phyloP scores from a whole-genome alignment of 2,797 vertebrate species.

The Emydoidea blandingii region DNA sequence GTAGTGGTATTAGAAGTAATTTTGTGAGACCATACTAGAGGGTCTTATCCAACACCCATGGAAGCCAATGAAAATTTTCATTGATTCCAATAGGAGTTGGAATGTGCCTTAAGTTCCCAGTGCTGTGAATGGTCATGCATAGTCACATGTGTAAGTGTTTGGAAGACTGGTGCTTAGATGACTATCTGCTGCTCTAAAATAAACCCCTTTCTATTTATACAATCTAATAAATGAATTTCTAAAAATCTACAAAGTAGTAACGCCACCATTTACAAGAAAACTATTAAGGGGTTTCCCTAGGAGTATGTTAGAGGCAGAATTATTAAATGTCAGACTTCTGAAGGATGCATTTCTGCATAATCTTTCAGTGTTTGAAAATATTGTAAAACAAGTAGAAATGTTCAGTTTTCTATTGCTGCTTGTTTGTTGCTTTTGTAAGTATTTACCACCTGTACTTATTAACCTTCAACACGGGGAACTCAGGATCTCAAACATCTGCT shows the following conservation, averaged over 20 bases:
- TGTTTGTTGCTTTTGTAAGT: conserved; percentile 34
- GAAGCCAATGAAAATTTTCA: conserved; percentile 5
- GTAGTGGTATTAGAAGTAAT: not conserved
- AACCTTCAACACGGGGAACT: conserved; percentile 44
- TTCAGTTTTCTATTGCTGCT: conserved; percentile 42
- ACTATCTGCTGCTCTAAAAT: not conserved
- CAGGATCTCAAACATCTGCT: conserved; percentile 54
- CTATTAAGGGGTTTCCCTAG: not conserved
- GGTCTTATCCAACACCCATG: not conserved
- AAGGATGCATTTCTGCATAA: conserved; percentile 54
- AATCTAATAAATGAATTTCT: not conserved
- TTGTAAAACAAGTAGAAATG: conserved; percentile 18
- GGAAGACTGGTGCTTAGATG: not conserved
- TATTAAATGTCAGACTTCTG: not conserved
- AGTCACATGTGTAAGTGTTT: not conserved
- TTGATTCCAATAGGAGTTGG: not conserved
- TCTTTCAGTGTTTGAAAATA: conserved; percentile 46
- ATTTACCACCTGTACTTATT: conserved; percentile 71
- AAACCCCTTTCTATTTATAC: not conserved
- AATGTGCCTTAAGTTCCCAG: not conserved
- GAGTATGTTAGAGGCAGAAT: not conserved
- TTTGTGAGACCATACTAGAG: not conserved
- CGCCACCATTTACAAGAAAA: not conserved
- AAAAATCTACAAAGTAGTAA: not conserved
- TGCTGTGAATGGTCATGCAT: not conserved